Percentiles rank a stretch among this genome's conserved stretches.
Evolutionary conservation across 2,113 vertebrate species (phyloP).

Genomic region (Zosterops hypoxanthus): DNA sequence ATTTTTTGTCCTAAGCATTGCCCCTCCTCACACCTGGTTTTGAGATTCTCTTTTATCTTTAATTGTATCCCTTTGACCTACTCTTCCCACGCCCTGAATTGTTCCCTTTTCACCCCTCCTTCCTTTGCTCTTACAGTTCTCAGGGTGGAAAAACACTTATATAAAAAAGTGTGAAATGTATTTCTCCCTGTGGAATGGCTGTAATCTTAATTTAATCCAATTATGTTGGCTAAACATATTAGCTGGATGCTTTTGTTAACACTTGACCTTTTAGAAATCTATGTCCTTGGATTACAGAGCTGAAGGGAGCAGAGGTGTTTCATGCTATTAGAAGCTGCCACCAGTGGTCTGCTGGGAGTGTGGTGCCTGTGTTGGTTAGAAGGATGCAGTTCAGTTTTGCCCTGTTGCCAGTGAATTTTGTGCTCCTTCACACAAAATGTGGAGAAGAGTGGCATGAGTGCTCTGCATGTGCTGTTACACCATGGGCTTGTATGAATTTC

Average conservation of each 20-base stretch:
- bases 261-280: conserved; percentile 22
- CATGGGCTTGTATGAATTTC: not conserved
- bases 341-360: not conserved
- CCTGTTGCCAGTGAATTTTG: not conserved
- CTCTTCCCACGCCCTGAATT: conserved; percentile 49
- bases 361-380: not conserved
- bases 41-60: conserved; percentile 63
- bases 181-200: conserved; percentile 24
- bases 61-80: conserved; percentile 56
- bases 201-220: conserved; percentile 58
- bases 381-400: not conserved
- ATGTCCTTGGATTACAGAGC: conserved; percentile 13
- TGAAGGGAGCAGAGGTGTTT: not conserved
- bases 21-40: conserved; percentile 55
- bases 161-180: not conserved
- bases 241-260: conserved; percentile 43
- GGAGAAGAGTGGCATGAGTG: not conserved
- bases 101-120: conserved; percentile 22
- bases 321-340: not conserved
- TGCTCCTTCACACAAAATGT: rapidly evolving
- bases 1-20: not conserved
- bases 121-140: conserved; percentile 1
- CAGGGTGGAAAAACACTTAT: not conserved
- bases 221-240: not conserved
- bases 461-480: not conserved